Evolutionary conservation across 2,888 invertebrate genomes (phyloP), one percentile per base, ranked within the genome.

Genomic region (Petrolisthes manimaculis): DNA sequence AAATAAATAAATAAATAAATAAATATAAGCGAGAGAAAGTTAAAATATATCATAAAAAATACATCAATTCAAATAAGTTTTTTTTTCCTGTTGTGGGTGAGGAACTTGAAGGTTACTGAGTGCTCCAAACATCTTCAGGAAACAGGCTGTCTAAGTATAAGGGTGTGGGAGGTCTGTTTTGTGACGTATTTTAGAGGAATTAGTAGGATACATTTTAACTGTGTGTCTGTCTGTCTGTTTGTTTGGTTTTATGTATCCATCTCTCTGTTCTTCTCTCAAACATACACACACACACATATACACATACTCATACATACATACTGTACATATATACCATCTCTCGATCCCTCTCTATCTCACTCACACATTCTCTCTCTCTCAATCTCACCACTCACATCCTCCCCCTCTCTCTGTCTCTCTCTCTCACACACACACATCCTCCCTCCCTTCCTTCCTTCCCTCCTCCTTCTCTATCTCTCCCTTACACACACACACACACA

Each of bases 371-470:
- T 24, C 77, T 77, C 18, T 74, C n/a, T 74, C 74, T 74, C 21
- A 14, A n/a, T 74, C 61, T 61, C 61, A 8, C 8, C 61, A 14
- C 14, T 61, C 8, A 61, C 9, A 9, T 61, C 14, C 74, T 74
- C 21, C n/a, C 5, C n/a, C 21, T 14, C 21, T 21, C 5, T 14
- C n/a, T 74, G n/a, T 74, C 74, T 74, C 12, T 74, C 74, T 74
- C 74, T 74, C 74, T 74, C 12, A 14, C 74, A 9, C 77, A 37
- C 37, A 37, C 77, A 9, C 77, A 37, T 51, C 37, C 77, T 37
- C 77, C 37, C 77, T 77, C 77, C 6, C 77, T 77, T 51, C 37
- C 77, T 77, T 51, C 37, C 77, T 77, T 51, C 37, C 77, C 37
- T 51, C 37, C 77, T 51, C 51, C 12, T n/a, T 77, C 77, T 77